phyloP scores from a whole-genome alignment of 1,140 invertebrate species.

The Thaumatotibia leucotreta region DNA sequence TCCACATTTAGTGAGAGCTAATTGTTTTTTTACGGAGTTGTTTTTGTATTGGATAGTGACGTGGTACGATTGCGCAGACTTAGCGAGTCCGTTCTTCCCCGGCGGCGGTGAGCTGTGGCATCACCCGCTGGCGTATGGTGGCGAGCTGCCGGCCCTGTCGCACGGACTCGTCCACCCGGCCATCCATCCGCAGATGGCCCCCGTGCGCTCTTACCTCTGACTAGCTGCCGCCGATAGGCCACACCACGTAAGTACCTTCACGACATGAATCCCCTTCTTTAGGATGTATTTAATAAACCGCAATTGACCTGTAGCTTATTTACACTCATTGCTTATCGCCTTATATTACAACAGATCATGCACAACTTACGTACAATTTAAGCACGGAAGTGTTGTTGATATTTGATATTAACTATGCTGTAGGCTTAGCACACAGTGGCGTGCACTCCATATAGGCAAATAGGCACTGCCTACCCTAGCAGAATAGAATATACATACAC shows the following conservation, averaged over 20 bases:
- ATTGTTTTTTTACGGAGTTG: neutral
- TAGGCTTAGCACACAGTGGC: too few species aligned
- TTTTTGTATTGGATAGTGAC: constrained; percentile 6
- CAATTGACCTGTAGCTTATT: too few species aligned
- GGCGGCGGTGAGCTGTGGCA: constrained; percentile 94
- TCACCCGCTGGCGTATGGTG: constrained; percentile 89
- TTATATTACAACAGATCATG: too few species aligned
- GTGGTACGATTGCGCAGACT: constrained; percentile 78
- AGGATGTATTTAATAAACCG: constrained; percentile 8
- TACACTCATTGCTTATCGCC: too few species aligned
- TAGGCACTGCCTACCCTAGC: too few species aligned
- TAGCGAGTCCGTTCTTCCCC: constrained; percentile 96
- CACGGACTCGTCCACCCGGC: constrained; percentile 95
- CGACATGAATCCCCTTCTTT: too few species aligned
- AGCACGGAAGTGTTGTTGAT: too few species aligned
- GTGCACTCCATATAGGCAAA: too few species aligned
- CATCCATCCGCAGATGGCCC: constrained; percentile 97
- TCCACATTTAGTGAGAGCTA: constrained; percentile 21
- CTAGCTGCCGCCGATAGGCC: constrained; percentile 94
- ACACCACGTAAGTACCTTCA: constrained; percentile 72
- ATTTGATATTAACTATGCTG: too few species aligned
- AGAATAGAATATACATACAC: too few species aligned
- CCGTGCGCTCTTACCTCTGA: constrained; percentile 97
- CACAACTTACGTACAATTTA: too few species aligned
- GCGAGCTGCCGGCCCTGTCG: constrained; percentile 89